Evolutionary conservation across 2,113 vertebrate genomes (phyloP).

Genomic region (Scartelaos histophorus): DNA sequence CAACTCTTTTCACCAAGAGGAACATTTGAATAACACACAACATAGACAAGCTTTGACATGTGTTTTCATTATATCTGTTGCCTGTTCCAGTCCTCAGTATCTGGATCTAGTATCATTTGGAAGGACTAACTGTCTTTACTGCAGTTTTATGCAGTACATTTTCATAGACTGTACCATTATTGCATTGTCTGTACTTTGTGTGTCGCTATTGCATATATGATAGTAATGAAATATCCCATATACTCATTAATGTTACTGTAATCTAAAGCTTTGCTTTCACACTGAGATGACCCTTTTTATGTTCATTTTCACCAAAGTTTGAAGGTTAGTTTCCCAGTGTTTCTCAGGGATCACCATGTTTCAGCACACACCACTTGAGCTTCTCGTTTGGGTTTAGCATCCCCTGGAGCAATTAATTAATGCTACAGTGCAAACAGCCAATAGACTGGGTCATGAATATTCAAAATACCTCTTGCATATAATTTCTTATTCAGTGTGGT

Average conservation of each 20-base stretch:
- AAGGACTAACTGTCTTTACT: neutral
- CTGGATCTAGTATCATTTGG: too few relatives aligned
- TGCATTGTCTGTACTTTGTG: neutral
- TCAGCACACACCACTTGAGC: constrained; percentile 17
- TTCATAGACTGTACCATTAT: neutral
- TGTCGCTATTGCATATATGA: neutral
- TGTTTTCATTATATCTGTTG: neutral
- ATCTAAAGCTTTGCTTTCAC: constrained; percentile 17
- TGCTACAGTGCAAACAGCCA: constrained; percentile 96
- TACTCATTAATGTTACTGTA: neutral
- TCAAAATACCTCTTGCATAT: constrained; percentile 92
- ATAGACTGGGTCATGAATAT: constrained; percentile 99
- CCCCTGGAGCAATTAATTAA: constrained; percentile 99
- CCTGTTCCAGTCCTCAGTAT: neutral
- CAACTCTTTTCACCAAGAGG: neutral
- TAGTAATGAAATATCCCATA: neutral
- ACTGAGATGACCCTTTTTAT: constrained; percentile 9
- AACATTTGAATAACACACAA: neutral
- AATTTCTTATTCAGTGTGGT: constrained; percentile 68
- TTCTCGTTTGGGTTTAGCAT: constrained; percentile 83
- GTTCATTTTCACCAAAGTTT: constrained; percentile 9
- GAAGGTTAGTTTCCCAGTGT: constrained; percentile 33
- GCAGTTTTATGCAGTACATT: neutral
- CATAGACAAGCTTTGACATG: too few relatives aligned
- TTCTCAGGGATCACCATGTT: constrained; percentile 26